A percentile compares a stretch with the other conserved stretches of the same genome.
Conservation (phyloP, 2,113 vertebrate species). For the Centrocercus urophasianus region DNA sequence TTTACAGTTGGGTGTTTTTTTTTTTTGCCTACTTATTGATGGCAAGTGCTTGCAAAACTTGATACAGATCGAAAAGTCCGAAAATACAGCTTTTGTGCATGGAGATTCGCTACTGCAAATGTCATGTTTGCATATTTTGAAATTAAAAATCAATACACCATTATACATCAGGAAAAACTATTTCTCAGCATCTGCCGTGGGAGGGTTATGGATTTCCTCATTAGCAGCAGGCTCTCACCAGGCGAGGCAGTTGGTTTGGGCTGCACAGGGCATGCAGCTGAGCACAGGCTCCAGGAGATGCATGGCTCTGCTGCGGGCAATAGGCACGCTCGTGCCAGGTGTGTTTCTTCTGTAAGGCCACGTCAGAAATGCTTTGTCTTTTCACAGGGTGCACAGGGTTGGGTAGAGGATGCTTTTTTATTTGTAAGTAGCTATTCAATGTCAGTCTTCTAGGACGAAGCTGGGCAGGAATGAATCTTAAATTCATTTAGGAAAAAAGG, state of each 20-base stretch:
- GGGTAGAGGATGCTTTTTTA: not conserved
- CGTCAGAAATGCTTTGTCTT: not conserved
- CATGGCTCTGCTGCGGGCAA: rapidly evolving
- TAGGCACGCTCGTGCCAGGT: rapidly evolving
- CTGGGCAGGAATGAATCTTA: not conserved
- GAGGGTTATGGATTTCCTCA: slow-evolving; percentile 67
- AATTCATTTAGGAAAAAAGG: not conserved
- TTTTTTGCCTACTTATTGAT: slow-evolving; percentile 1
- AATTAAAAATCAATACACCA: slow-evolving; percentile 71
- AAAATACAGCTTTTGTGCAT: slow-evolving; percentile 29
- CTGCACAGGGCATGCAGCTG: rapidly evolving
- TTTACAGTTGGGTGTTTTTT: not conserved
- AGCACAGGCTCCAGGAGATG: rapidly evolving
- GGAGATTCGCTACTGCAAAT: slow-evolving; percentile 46
- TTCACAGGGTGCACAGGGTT: not conserved
- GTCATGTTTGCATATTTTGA: slow-evolving; percentile 70
- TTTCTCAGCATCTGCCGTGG: slow-evolving; percentile 29
- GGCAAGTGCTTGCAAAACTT: not conserved
- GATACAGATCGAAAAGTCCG: not conserved
- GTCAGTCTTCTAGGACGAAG: not conserved
- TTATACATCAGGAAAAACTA: not conserved
- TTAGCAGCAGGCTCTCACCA: not conserved
- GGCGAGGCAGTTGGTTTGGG: rapidly evolving
- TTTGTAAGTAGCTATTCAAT: not conserved
- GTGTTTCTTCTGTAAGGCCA: not conserved